Conservation (phyloP, 2,888 invertebrate species). For the Andrena fulva region DNA sequence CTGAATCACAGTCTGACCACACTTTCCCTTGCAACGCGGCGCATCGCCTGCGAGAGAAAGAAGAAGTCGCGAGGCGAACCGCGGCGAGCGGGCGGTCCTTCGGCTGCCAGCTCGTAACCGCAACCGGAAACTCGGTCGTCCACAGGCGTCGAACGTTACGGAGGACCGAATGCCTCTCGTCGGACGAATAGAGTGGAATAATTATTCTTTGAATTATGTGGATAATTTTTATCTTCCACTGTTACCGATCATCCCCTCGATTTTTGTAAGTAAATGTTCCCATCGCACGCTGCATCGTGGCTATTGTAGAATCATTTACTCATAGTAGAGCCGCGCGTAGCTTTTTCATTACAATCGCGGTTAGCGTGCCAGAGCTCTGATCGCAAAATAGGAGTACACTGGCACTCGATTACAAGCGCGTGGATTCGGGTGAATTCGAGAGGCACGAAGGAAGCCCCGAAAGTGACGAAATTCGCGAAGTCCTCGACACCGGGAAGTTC, state of each 20-base stretch:
- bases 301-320: no score
- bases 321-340: no score
- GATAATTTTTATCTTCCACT: background rate
- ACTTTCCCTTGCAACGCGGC: conserved; percentile 1
- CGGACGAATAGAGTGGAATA: background rate
- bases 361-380: no score
- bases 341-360: no score
- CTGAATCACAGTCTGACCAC: conserved; percentile 23
- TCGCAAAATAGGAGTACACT: background rate
- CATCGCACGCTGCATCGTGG: no score
- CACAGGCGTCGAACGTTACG: background rate
- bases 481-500: background rate
- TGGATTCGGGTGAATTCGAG: background rate
- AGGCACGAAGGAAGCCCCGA: background rate
- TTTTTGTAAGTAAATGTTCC: no score
- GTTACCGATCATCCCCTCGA: no score
- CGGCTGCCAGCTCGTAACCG: conserved; percentile 14
- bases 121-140: conserved; percentile 19
- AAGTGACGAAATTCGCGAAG: background rate
- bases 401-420: background rate
- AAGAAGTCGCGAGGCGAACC: background rate
- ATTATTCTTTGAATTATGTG: background rate
- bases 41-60: background rate
- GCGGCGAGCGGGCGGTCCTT: conserved; percentile 9
- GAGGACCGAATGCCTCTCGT: background rate